Percentiles rank a stretch among this genome's conserved stretches.
phyloP scores from a whole-genome alignment of 1,140 invertebrate species.

The Kradibia gibbosae region DNA sequence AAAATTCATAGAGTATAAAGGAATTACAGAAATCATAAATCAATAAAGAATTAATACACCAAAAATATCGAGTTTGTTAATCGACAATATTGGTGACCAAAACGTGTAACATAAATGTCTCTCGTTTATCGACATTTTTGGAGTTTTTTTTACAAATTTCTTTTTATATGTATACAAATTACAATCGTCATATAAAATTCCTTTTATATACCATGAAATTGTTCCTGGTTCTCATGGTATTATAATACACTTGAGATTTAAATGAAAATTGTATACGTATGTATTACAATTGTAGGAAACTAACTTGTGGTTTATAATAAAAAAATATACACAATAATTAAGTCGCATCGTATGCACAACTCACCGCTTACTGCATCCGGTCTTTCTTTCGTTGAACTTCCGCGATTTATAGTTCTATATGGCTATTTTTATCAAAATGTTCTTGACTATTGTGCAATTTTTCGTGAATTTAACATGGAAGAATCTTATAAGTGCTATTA shows the following conservation, averaged over 20 bases:
- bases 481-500: not conserved
- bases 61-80: too few species aligned
- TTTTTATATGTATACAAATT: not conserved
- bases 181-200: not conserved
- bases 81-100: too few species aligned
- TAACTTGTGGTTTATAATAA: not conserved
- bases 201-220: not conserved
- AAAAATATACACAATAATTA: constrained; percentile 36
- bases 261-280: constrained; percentile 20
- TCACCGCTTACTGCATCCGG: not conserved
- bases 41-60: too few species aligned
- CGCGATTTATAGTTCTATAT: constrained; percentile 5
- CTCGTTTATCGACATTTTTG: too few species aligned
- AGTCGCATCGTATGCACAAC: not conserved
- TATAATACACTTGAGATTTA: not conserved
- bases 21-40: too few species aligned
- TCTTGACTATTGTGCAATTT: not conserved
- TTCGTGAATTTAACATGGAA: not conserved
- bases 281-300: not conserved
- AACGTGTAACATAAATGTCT: too few species aligned
- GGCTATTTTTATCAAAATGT: not conserved
- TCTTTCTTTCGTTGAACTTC: not conserved
- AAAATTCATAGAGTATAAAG: too few species aligned
- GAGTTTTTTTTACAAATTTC: not conserved
- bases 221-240: constrained; percentile 12